Percentiles rank a stretch among this genome's conserved stretches.
Conservation (phyloP, 1,140 invertebrate species). For the Gonioctena quinquepunctata region DNA sequence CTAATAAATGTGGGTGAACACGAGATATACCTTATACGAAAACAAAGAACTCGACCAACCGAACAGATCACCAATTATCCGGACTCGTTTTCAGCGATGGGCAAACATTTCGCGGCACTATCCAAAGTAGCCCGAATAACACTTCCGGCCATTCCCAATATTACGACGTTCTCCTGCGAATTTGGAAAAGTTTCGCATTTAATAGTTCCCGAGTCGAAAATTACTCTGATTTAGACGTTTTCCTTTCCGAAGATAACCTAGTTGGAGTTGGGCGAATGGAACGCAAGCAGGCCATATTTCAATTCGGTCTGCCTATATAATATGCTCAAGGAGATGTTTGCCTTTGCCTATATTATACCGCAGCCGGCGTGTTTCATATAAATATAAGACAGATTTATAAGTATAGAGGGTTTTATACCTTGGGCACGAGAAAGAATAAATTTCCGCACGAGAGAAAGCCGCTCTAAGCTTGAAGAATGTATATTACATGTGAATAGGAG, state of each 20-base stretch:
- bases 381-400: constrained; percentile 26
- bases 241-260: constrained; percentile 8
- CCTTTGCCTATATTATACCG: neutral
- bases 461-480: constrained; percentile 13
- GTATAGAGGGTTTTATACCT: constrained; percentile 23
- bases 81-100: neutral
- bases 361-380: constrained; percentile 20
- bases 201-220: constrained; percentile 21
- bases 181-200: constrained; percentile 9
- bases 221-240: constrained; percentile 23
- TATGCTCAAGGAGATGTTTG: constrained; percentile 12
- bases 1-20: no score
- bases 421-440: constrained; percentile 17
- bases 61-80: neutral
- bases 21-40: neutral
- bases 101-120: neutral
- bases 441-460: constrained; percentile 13
- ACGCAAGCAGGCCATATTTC: constrained; percentile 4
- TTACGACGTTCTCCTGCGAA: neutral
- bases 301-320: constrained; percentile 4
- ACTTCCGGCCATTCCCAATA: neutral
- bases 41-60: neutral
- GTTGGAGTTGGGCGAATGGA: neutral
- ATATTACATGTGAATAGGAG: constrained; percentile 18
- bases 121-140: constrained; percentile 6